Evolutionary conservation across 2,113 vertebrate species (phyloP).

Genomic region (Tinamus guttatus): DNA sequence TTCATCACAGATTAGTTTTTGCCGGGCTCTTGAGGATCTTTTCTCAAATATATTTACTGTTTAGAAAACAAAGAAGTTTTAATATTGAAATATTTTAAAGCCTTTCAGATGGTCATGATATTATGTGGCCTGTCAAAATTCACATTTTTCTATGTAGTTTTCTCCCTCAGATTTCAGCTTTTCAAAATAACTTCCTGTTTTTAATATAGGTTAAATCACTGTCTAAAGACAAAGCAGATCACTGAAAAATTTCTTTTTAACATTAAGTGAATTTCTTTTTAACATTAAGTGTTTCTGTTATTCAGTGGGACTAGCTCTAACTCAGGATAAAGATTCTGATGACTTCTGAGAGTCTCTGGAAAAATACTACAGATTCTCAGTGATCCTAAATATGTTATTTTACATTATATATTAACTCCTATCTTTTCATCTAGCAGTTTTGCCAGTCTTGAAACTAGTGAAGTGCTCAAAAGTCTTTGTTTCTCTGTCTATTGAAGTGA

Average conservation of each 20-base stretch:
- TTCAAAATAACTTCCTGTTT: conserved; percentile 6
- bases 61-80: not conserved
- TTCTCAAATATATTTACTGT: not conserved
- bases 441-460: not conserved
- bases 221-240: not conserved
- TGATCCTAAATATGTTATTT: not conserved
- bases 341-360: not conserved
- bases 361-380: not conserved
- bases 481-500: not conserved
- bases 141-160: not conserved
- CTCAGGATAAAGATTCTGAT: not conserved
- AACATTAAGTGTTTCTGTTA: not conserved
- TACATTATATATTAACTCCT: not conserved
- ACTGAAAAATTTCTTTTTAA: not conserved
- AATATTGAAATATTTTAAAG: not conserved
- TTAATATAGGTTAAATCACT: not conserved
- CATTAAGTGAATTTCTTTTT: not conserved
- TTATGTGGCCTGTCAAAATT: not conserved
- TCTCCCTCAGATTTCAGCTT: not conserved
- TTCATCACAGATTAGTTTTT: not conserved
- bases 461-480: not conserved
- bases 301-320: not conserved
- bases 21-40: not conserved
- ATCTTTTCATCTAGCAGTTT: not conserved
- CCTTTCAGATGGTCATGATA: not conserved